Percentiles rank a stretch among this genome's conserved stretches.
Evolutionary conservation across 2,113 vertebrate genomes (phyloP).

Genomic region (Dipodomys spectabilis): DNA sequence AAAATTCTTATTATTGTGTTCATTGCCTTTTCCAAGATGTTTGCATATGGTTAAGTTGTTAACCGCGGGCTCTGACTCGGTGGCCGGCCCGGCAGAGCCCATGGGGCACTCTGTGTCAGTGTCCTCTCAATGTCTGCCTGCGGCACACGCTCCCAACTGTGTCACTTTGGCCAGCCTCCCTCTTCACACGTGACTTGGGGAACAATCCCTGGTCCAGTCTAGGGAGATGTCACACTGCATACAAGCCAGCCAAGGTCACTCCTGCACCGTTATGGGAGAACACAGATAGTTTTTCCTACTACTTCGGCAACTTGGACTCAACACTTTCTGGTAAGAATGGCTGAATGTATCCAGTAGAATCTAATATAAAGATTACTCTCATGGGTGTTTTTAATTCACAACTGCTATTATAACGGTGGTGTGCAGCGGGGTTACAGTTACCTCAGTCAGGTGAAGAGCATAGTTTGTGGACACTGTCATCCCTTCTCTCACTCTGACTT

Average conservation of each 20-base stretch:
- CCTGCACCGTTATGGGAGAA: neutral
- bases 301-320: neutral
- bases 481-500: too few species aligned
- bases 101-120: neutral
- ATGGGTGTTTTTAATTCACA: neutral
- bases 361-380: neutral
- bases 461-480: too few species aligned
- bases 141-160: neutral
- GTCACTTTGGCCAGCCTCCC: neutral
- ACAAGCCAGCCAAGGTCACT: neutral
- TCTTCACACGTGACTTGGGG: neutral
- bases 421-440: too few species aligned
- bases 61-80: too few species aligned
- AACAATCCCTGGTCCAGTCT: neutral
- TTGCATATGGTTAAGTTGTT: neutral
- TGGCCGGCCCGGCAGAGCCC: too few species aligned
- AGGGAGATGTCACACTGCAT: neutral
- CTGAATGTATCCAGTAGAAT: neutral
- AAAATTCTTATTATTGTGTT: neutral
- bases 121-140: neutral
- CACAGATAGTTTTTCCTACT: too few species aligned
- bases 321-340: conserved; percentile 21
- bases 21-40: neutral
- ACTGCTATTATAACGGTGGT: too few species aligned
- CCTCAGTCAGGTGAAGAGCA: too few species aligned